Percentiles rank a stretch among this genome's conserved stretches.
phyloP scores from a whole-genome alignment of 1,140 invertebrate genomes.

The Holotrichia oblita region DNA sequence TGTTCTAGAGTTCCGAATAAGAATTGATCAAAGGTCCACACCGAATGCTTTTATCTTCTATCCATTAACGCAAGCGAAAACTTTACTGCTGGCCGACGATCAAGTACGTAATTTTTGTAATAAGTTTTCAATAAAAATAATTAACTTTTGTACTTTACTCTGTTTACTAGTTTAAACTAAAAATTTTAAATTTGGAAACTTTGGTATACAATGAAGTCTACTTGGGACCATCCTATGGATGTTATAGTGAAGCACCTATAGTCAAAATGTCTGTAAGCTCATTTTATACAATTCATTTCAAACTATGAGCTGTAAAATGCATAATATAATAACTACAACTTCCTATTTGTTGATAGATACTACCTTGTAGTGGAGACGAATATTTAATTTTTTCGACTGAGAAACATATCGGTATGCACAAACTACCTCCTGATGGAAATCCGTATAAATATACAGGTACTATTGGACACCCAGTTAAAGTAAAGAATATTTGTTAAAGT shows the following conservation, averaged over 20 bases:
- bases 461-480: constrained; percentile 71
- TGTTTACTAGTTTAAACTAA: constrained; percentile 71
- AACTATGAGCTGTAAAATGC: background rate
- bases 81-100: constrained; percentile 52
- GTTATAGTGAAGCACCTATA: constrained; percentile 62
- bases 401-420: constrained; percentile 74
- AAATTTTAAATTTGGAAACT: constrained; percentile 69
- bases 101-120: constrained; percentile 47
- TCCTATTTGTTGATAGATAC: constrained; percentile 50
- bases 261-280: constrained; percentile 63
- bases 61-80: constrained; percentile 49
- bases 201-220: constrained; percentile 71
- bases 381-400: constrained; percentile 72
- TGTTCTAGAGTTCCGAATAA: constrained; percentile 57
- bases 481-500: constrained; percentile 54
- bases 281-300: background rate
- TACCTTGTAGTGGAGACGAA: constrained; percentile 54
- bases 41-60: constrained; percentile 66
- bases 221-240: constrained; percentile 72
- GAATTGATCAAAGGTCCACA: constrained; percentile 71
- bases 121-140: background rate
- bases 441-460: constrained; percentile 74
- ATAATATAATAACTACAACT: constrained; percentile 30
- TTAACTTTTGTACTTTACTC: constrained; percentile 39
- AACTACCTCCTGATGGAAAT: constrained; percentile 76